phyloP scores from a whole-genome alignment of 2,113 vertebrate genomes.

The Hyaena hyaena region DNA sequence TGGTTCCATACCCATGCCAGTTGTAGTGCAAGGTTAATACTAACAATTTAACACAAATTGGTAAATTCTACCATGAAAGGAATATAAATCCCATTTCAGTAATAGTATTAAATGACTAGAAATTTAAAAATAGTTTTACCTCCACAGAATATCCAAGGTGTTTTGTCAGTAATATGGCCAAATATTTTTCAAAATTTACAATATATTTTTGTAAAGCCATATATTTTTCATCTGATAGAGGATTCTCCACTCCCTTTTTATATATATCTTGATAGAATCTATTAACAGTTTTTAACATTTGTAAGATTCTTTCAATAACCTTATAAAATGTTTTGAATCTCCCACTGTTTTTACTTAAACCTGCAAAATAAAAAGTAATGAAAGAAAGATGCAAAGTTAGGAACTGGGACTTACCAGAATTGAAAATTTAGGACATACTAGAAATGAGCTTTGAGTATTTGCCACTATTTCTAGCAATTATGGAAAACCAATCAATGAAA shows the following conservation, averaged over 20 bases:
- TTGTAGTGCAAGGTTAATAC: neutral
- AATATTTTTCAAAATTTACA: constrained; percentile 8
- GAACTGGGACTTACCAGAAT: neutral
- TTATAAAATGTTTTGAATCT: neutral
- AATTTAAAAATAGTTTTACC: neutral
- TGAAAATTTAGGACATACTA: neutral
- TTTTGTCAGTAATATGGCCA: neutral
- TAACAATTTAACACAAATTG: neutral
- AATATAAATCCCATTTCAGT: neutral
- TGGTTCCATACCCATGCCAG: neutral
- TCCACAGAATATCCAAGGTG: neutral
- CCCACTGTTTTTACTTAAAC: neutral
- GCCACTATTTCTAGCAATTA: neutral
- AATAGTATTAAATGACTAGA: neutral
- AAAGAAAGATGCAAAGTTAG: neutral
- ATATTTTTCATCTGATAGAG: neutral
- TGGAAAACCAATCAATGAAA: neutral
- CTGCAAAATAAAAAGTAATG: neutral
- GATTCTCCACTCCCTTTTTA: neutral
- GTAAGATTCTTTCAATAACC: neutral
- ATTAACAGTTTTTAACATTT: neutral
- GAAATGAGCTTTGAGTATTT: neutral
- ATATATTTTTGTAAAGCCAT: neutral
- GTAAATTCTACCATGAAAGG: neutral
- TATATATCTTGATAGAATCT: neutral